Percentiles rank a stretch among this genome's conserved stretches.
These are phyloP conservation scores for Holotrichia oblita DNA, from an alignment of 1,140 invertebrate species.

Conservation along the genomic window DNA sequence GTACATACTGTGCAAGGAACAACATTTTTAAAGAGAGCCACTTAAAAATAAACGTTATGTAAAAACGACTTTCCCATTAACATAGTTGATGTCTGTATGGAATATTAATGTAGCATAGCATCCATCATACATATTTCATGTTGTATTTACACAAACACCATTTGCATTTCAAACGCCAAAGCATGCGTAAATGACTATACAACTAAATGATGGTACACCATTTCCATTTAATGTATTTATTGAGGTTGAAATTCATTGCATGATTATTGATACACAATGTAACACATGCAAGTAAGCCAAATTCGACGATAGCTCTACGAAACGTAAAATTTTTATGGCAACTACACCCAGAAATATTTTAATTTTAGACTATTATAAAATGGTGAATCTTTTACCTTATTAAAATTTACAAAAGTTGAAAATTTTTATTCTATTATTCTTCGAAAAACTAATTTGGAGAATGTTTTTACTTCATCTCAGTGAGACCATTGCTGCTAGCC, in stretches of 20 bases:
- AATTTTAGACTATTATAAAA: too few relatives aligned
- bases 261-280: background rate
- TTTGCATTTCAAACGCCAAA: slow-evolving; percentile 7
- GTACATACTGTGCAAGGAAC: background rate
- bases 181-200: background rate
- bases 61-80: background rate
- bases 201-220: background rate
- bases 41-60: slow-evolving; percentile 9
- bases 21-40: background rate
- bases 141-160: slow-evolving; percentile 1
- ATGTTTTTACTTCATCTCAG: too few relatives aligned
- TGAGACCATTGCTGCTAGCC: too few relatives aligned
- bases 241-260: background rate
- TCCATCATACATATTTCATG: slow-evolving; percentile 17
- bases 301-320: too few relatives aligned
- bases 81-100: background rate
- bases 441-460: too few relatives aligned
- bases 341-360: too few relatives aligned
- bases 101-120: slow-evolving; percentile 7
- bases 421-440: too few relatives aligned
- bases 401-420: too few relatives aligned
- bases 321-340: too few relatives aligned
- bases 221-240: background rate
- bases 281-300: too few relatives aligned
- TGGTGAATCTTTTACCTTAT: too few relatives aligned